These are phyloP conservation scores for Noturus placidus DNA, from an alignment of 2,113 vertebrate genomes.

Conservation along the genomic window DNA sequence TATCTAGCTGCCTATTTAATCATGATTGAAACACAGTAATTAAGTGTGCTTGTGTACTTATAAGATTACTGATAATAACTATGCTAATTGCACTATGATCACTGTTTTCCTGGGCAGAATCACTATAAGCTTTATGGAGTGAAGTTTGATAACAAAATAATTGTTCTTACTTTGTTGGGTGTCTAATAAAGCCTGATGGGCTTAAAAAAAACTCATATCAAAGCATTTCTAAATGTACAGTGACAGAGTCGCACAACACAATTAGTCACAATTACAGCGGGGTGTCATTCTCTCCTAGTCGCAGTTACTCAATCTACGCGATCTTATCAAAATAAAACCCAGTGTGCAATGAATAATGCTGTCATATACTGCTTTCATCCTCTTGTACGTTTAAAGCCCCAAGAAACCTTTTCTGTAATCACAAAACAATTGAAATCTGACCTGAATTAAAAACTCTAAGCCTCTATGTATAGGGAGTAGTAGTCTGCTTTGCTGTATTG, in stretches of 20 bases:
- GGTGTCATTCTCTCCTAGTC: constrained; percentile 22
- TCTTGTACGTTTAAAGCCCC: constrained; percentile 20
- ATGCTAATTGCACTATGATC: constrained; percentile 61
- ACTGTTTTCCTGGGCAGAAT: constrained; percentile 61
- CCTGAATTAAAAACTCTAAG: not conserved
- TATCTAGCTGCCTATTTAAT: not conserved
- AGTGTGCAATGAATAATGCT: constrained; percentile 24
- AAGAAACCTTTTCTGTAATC: not conserved
- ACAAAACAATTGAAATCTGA: constrained; percentile 31
- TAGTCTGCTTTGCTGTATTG: constrained; percentile 14
- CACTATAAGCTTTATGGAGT: constrained; percentile 59
- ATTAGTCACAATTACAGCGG: constrained; percentile 41
- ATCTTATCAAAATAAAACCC: constrained; percentile 41
- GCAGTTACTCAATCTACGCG: constrained; percentile 27
- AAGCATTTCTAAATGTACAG: constrained; percentile 46
- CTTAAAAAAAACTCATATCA: constrained; percentile 34
- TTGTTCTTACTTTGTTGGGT: constrained; percentile 63
- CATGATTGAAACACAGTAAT: not conserved
- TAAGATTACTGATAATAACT: constrained; percentile 56
- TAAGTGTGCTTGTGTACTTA: constrained; percentile 33
- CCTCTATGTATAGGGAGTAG: not conserved
- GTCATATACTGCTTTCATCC: constrained; percentile 34
- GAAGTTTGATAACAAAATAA: constrained; percentile 64
- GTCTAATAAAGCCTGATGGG: constrained; percentile 56
- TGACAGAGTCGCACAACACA: constrained; percentile 47